Percentiles rank a stretch among this genome's conserved stretches.
Evolutionary conservation across 2,113 vertebrate genomes (phyloP).

Genomic region (Empidonax alnorum): DNA sequence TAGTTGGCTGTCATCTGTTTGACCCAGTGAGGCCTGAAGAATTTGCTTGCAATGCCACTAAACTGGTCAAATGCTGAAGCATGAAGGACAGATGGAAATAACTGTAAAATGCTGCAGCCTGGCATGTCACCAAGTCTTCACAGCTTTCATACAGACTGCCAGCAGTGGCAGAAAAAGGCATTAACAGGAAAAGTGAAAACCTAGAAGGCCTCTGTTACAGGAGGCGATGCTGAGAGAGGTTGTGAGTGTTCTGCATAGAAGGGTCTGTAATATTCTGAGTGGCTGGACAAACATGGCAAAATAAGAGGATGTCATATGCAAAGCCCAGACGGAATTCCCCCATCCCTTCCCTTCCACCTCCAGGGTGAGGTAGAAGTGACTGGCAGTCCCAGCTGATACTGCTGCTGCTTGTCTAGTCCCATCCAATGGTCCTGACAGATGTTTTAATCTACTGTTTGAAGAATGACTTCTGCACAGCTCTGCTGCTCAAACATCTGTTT

Average conservation of each 20-base stretch:
- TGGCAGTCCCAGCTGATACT: constrained; percentile 74
- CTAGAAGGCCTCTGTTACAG: not conserved
- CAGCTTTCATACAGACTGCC: not conserved
- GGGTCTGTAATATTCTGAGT: not conserved
- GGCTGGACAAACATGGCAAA: not conserved
- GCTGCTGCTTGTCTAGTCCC: constrained; percentile 39
- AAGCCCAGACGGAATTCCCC: not conserved
- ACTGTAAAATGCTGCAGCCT: constrained; percentile 1
- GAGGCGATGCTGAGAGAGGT: not conserved
- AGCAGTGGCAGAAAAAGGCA: not conserved
- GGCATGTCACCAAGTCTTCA: not conserved
- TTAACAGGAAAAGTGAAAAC: not conserved
- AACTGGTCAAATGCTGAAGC: not conserved
- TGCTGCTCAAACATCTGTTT: constrained; percentile 78
- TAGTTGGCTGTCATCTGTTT: not conserved
- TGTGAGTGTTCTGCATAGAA: not conserved
- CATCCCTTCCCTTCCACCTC: not conserved
- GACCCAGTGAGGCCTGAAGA: not conserved
- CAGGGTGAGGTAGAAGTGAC: constrained; percentile 29
- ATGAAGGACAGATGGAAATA: constrained; percentile 17
- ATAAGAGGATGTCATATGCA: not conserved
- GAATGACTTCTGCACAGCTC: constrained; percentile 68
- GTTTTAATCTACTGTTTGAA: constrained; percentile 81
- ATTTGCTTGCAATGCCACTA: not conserved
- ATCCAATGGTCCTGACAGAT: constrained; percentile 73